Percentiles rank a stretch among this genome's conserved stretches.
phyloP scores from a whole-genome alignment of 2,888 invertebrate species.

The Drosophila greeni region DNA sequence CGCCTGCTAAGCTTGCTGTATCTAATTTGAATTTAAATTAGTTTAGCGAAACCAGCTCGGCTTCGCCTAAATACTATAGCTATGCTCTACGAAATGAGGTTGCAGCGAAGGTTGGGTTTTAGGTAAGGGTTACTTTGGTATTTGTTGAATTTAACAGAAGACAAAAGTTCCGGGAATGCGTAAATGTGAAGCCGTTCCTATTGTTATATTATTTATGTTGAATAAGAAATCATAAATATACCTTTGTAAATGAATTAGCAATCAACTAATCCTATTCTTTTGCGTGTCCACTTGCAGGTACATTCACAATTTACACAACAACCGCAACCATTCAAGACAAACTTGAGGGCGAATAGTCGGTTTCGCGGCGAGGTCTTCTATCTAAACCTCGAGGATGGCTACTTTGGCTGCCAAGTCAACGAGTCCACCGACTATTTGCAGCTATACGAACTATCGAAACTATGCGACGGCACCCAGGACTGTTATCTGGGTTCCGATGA shows the following conservation, averaged over 20 bases:
- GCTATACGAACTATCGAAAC: constrained; percentile 95
- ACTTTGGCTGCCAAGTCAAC: constrained; percentile 98
- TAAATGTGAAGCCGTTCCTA: too few species aligned
- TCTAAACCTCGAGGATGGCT: constrained; percentile 97
- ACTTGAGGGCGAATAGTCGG: constrained; percentile 78
- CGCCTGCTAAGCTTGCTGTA: constrained; percentile 65
- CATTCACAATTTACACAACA: constrained; percentile 81
- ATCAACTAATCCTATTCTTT: constrained; percentile 4
- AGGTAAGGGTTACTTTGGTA: constrained; percentile 1
- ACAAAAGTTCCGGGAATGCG: not conserved
- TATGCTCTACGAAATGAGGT: constrained; percentile 22
- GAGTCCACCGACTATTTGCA: constrained; percentile 96
- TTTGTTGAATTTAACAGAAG: not conserved
- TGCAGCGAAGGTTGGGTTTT: constrained; percentile 29
- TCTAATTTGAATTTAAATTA: constrained; percentile 72
- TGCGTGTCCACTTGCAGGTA: constrained; percentile 70
- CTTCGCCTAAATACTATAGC: constrained; percentile 23
- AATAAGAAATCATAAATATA: too few species aligned
- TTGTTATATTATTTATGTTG: too few species aligned
- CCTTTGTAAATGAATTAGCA: not conserved
- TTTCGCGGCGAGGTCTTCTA: constrained; percentile 96
- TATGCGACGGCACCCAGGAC: constrained; percentile 94
- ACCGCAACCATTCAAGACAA: constrained; percentile 83
- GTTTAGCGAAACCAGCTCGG: constrained; percentile 50
- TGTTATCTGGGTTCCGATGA: constrained; percentile 96